phyloP scores from a whole-genome alignment of 2,113 vertebrate species.

The Epinephelus moara region DNA sequence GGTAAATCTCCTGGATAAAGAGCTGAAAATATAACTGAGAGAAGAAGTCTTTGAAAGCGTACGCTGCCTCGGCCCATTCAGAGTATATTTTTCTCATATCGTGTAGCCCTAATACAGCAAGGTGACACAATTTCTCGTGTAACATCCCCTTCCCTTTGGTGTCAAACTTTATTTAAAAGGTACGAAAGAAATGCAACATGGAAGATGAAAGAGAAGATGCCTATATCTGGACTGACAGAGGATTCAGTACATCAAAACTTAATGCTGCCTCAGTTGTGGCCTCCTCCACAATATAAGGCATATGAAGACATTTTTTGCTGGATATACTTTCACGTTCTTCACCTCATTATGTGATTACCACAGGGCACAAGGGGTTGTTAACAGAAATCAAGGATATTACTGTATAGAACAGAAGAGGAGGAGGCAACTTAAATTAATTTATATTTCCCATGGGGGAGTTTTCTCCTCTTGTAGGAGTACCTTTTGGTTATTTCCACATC shows the following conservation, averaged over 20 bases:
- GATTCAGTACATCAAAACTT: neutral
- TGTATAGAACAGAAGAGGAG: neutral
- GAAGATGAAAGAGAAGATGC: neutral
- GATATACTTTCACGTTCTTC: neutral
- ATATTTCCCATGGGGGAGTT: neutral
- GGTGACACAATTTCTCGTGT: no score
- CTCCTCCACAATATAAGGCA: no score
- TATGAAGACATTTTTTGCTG: neutral
- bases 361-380: neutral
- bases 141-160: no score
- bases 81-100: no score
- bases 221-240: neutral
- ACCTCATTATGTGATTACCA: neutral
- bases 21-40: no score
- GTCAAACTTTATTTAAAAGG: no score
- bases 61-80: no score
- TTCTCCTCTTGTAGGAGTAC: neutral
- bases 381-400: neutral
- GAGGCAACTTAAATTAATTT: neutral
- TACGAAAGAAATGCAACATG: neutral
- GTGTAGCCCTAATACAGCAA: no score
- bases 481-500: constrained; percentile 7
- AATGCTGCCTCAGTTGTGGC: neutral
- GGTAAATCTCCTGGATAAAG: no score
- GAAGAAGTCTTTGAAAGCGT: no score